A percentile compares a stretch with the other conserved stretches of the same genome.
Evolutionary conservation across 2,797 vertebrate species (phyloP).

Genomic region (Galagoides demidoff): DNA sequence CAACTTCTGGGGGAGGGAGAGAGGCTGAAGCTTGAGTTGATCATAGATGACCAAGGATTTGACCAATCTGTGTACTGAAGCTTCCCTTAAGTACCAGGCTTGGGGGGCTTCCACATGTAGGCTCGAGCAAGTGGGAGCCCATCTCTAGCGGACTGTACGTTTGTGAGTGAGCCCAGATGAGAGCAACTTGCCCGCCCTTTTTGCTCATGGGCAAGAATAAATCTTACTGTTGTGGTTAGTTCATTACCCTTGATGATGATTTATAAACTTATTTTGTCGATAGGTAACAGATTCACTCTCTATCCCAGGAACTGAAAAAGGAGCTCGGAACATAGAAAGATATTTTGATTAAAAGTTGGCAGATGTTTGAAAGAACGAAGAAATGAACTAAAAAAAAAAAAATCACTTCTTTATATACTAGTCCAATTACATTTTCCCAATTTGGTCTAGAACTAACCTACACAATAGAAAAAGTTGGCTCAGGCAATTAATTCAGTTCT

Average conservation of each 20-base stretch:
- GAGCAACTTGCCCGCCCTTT: neutral
- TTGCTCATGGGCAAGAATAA: fast-evolving
- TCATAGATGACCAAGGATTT: neutral
- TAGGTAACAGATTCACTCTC: neutral
- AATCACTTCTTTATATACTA: neutral
- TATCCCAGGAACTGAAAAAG: neutral
- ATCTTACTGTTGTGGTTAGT: neutral
- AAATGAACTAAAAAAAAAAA: neutral
- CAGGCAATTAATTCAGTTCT: slow-evolving; percentile 74
- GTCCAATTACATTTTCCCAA: slow-evolving; percentile 42
- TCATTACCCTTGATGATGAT: neutral
- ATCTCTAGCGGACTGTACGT: fast-evolving
- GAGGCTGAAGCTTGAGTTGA: neutral
- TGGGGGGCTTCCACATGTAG: neutral
- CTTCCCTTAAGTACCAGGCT: neutral
- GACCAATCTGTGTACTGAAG: neutral
- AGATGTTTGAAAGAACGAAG: slow-evolving; percentile 5
- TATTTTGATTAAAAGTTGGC: neutral
- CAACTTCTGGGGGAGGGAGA: neutral
- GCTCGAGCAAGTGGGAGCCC: too few relatives aligned
- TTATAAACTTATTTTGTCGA: neutral
- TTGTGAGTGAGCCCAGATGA: fast-evolving
- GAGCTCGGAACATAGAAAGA: neutral
- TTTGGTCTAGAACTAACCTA: slow-evolving; percentile 34
- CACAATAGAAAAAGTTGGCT: slow-evolving; percentile 56